Percentiles rank a stretch among this genome's conserved stretches.
These are phyloP conservation scores for Alcedo quadribrachys DNA, from an alignment of 2,797 vertebrate genomes.

Conservation along the genomic window DNA sequence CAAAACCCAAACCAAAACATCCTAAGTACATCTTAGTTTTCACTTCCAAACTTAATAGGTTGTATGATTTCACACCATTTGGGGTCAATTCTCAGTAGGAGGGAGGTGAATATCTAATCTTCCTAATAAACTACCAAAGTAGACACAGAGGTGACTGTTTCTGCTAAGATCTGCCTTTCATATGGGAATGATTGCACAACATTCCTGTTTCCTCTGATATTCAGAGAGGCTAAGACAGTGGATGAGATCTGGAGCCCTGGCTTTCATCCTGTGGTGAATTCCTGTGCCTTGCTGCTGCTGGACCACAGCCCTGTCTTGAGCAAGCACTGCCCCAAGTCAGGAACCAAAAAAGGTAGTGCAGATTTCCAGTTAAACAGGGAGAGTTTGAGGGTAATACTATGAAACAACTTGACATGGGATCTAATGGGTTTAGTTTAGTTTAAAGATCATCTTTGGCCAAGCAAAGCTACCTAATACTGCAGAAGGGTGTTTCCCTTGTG, in stretches of 20 bases:
- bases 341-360: neutral
- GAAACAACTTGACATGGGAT: neutral
- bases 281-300: neutral
- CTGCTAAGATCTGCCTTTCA: neutral
- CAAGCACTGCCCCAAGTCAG: neutral
- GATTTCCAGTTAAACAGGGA: neutral
- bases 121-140: neutral
- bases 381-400: neutral
- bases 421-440: neutral
- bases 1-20: neutral
- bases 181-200: neutral
- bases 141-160: neutral
- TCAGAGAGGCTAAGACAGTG: neutral
- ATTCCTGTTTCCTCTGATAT: neutral
- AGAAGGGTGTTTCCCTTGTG: neutral
- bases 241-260: neutral
- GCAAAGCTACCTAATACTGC: neutral
- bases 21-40: neutral
- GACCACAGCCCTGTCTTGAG: neutral
- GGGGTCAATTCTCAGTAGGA: neutral
- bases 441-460: neutral
- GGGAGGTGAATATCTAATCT: neutral
- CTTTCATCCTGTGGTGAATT: neutral
- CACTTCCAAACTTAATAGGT: neutral
- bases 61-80: neutral